Base-by-base conservation (phyloP, 2,113 vertebrate species). In the Nerophis lumbriciformis region DNA sequence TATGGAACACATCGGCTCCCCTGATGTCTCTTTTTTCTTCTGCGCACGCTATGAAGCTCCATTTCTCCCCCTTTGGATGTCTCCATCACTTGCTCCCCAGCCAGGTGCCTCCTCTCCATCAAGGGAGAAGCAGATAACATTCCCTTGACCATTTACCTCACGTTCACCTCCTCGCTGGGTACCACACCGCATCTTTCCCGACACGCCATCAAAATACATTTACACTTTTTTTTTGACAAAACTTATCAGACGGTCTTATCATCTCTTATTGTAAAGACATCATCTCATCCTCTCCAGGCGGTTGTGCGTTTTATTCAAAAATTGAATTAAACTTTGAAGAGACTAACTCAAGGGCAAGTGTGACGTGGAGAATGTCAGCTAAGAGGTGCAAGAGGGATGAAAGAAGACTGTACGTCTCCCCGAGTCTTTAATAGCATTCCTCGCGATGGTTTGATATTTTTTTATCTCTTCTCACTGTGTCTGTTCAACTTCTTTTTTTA, bases 21-120 rank as follows among this genome's bases (percentile, higher is more conserved):
- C 56, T 61, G 68, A 75, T 71, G 72, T 78, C 76, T 79, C 56
- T 68, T 64, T 68, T 64, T 79, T 75, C 56, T 74, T 76, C 52
- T 73, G 59, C 64, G 59, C 51, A 52, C 12, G 49, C 73, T 82
- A 57, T 82, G 73, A 83, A 79, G 81, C 16, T 35, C 53, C 44
- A 69, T 71, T 48, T 47, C 66, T 69, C 72, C 53, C 54, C 59
- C 73, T 67, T 75, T 6, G 47, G 59, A 85, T 70, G 85, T 79
- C 80, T 83, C 84, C 79, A 83, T 86, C 77, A 52, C 78, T 84
- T 63, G 67, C 77, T 81, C 66, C 69, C 61, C 76, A 73, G 69
- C 68, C 73, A 80, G 82, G 82, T 86, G 85, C 82, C 74, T 82
- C 71, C 72, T 75, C 83, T 75, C 82, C 83, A 81, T 77, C 50